Evolutionary conservation across 2,888 invertebrate species (phyloP), one percentile per base, ranked within the genome.

Genomic region (Antheraea assamensis): DNA sequence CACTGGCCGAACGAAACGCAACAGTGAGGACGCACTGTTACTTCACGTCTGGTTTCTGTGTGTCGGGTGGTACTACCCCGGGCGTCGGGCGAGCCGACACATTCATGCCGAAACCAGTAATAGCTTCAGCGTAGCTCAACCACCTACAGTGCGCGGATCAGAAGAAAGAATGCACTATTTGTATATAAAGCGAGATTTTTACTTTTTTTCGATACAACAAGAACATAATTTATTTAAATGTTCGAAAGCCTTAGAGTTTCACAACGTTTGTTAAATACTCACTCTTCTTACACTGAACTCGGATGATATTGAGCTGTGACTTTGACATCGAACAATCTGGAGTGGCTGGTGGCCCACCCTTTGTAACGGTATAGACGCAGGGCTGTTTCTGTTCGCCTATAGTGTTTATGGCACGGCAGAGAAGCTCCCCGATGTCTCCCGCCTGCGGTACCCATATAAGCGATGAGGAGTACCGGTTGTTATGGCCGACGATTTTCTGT

Each of bases 341-440:
- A 0, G 85, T 52, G 0, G 78, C 78, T 0, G 92, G 92, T 0
- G 88, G 82, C 0, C 92, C 89, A 0, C 92, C 91, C 0, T 77
- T 75, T 0, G 84, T 78, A 0, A 93, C 80, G 0, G 83, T 82
- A 78, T 81, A 91, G 0, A 78, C 76, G 76, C 93, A 93, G 0
- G 92, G 87, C 0, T 79, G 79, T 74, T 88, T 89, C 77, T 92
- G 92, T 47, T 91, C 90, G 0, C 93, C 93, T 68, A 89, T 89
- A 0, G 83, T 49, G 77, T 92, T 93, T 0, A 86, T 87, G 0
- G 92, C 92, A 0, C 89, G 82, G 75, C 93, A 93, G 17, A 83
- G 80, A 0, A 93, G 83, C 1, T 81, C 72, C 0, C 93, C 93
- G 0, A 88, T 74, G 76, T 92, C 92, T 0, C 81, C 83, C 0